Evolutionary conservation across 2,797 vertebrate species (phyloP).

Genomic region (Thunnus albacares): DNA sequence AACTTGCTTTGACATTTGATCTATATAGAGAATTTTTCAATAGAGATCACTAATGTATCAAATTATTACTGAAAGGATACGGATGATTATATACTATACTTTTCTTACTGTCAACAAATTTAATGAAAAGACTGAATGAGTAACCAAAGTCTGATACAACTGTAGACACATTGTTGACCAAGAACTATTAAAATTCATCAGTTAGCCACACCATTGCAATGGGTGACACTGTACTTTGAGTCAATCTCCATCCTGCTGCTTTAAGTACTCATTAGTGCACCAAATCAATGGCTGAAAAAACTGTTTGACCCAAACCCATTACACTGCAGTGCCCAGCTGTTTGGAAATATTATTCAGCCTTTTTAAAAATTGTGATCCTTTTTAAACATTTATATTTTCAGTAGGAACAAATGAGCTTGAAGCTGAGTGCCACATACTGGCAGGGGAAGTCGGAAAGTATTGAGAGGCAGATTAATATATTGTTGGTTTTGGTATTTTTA

Average conservation of each 20-base stretch:
- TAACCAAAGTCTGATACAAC: neutral
- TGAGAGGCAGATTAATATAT: too few relatives aligned
- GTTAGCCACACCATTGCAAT: neutral
- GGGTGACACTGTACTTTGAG: neutral
- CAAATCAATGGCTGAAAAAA: neutral
- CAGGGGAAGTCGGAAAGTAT: too few relatives aligned
- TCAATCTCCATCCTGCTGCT: neutral
- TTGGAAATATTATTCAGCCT: neutral
- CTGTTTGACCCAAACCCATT: neutral
- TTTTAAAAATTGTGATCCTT: neutral
- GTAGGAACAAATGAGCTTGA: neutral
- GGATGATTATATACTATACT: too few relatives aligned
- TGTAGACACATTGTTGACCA: too few relatives aligned
- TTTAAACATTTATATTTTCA: neutral
- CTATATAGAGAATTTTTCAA: neutral
- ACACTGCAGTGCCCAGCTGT: neutral
- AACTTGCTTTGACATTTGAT: neutral
- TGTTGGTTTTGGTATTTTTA: too few relatives aligned
- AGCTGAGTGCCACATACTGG: too few relatives aligned
- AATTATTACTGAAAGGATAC: neutral
- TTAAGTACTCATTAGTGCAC: neutral
- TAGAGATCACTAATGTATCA: neutral
- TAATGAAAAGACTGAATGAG: neutral
- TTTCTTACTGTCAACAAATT: too few relatives aligned
- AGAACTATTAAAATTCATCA: neutral